A percentile compares a stretch with the other conserved stretches of the same genome.
Conservation (phyloP, 2,797 vertebrate species). For the Muraenolepis orangiensis region DNA sequence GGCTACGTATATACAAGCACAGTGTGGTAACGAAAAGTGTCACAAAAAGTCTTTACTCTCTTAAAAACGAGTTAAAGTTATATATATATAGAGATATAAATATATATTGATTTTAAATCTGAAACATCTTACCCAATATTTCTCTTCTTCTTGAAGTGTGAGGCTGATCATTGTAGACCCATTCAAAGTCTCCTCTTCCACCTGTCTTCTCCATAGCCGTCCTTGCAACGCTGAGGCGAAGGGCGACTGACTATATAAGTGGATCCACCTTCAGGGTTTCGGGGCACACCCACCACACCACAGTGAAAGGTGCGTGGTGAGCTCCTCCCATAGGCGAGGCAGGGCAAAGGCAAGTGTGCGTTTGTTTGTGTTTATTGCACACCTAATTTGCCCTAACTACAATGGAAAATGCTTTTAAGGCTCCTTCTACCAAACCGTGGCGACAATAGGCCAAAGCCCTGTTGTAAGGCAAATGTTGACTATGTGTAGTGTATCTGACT, state of each 20-base stretch:
- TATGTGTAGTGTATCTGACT: too few species aligned
- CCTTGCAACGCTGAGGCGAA: background rate
- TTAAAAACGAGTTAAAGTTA: background rate
- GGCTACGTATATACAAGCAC: constrained; percentile 38
- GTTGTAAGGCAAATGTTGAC: too few species aligned
- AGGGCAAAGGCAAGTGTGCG: too few species aligned
- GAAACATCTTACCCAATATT: constrained; percentile 72
- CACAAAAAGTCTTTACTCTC: background rate
- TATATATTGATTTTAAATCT: background rate
- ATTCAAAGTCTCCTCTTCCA: constrained; percentile 79
- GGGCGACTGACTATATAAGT: constrained; percentile 16
- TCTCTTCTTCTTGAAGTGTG: constrained; percentile 79
- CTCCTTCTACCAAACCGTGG: too few species aligned
- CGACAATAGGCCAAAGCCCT: too few species aligned
- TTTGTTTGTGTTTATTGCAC: too few species aligned
- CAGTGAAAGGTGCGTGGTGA: constrained; percentile 30
- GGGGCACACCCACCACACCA: constrained; percentile 53
- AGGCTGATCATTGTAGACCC: constrained; percentile 81
- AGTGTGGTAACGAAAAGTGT: background rate
- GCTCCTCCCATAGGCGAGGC: constrained; percentile 40
- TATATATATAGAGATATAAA: too few species aligned
- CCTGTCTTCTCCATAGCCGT: constrained; percentile 70
- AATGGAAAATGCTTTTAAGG: too few species aligned
- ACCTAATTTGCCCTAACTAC: too few species aligned
- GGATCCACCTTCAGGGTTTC: constrained; percentile 36